Conservation (phyloP, 1,140 invertebrate species). For the Bombyx mandarina region DNA sequence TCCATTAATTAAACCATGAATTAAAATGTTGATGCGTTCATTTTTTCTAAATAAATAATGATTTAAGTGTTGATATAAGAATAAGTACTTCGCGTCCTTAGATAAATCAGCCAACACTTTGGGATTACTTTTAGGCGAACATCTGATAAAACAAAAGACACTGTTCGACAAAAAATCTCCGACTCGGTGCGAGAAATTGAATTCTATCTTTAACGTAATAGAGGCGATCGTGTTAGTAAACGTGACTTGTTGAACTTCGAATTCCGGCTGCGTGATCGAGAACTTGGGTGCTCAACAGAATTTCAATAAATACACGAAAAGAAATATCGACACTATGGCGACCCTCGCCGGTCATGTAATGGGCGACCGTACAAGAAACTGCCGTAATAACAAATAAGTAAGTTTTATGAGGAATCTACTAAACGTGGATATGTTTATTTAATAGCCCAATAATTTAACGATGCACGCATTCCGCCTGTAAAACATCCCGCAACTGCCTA, state of each 20-base stretch:
- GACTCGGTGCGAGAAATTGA: not conserved
- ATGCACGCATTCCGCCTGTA: constrained; percentile 19
- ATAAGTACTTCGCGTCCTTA: too few relatives aligned
- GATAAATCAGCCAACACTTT: too few relatives aligned
- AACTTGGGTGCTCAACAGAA: constrained; percentile 41
- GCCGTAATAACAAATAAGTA: constrained; percentile 37
- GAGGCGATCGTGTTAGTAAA: constrained; percentile 5
- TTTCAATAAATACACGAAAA: constrained; percentile 57
- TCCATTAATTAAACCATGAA: too few relatives aligned
- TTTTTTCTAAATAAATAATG: too few relatives aligned
- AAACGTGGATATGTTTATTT: constrained; percentile 47
- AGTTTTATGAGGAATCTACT: constrained; percentile 49
- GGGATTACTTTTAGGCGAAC: too few relatives aligned
- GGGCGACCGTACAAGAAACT: constrained; percentile 26
- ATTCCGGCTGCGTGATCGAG: constrained; percentile 22
- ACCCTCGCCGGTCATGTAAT: constrained; percentile 22
- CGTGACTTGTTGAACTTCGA: not conserved
- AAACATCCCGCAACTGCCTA: constrained; percentile 1
- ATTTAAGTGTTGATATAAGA: too few relatives aligned
- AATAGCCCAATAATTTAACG: constrained; percentile 39
- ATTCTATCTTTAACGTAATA: constrained; percentile 5
- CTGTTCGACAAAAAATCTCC: too few relatives aligned
- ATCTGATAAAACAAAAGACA: too few relatives aligned
- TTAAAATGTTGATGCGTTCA: too few relatives aligned
- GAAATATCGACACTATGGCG: constrained; percentile 40